Percentiles rank a stretch among this genome's conserved stretches.
Conservation (phyloP, 2,888 invertebrate genomes). For the Caenorhabditis parvicauda region DNA sequence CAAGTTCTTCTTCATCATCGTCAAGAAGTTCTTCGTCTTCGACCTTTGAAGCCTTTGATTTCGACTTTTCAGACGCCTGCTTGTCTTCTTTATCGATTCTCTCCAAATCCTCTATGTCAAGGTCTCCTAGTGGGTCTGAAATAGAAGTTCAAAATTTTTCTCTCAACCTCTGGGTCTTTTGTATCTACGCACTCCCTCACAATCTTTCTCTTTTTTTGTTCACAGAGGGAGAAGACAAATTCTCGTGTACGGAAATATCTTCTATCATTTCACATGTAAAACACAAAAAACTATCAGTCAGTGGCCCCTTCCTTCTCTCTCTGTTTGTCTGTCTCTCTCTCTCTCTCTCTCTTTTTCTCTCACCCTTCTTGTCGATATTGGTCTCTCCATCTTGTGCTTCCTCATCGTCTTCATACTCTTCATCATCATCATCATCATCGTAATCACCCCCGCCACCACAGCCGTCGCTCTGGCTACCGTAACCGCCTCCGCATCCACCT, state of each 20-base stretch:
- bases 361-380: conserved; percentile 21
- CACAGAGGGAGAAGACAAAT: too few relatives aligned
- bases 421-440: conserved; percentile 16
- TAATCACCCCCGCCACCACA: conserved; percentile 11
- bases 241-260: too few relatives aligned
- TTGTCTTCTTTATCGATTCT: conserved; percentile 26
- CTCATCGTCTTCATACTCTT: conserved; percentile 22
- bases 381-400: conserved; percentile 25
- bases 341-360: too few relatives aligned
- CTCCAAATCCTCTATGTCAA: conserved; percentile 40
- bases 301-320: not conserved
- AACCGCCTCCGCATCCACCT: conserved; percentile 5
- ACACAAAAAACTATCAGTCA: not conserved
- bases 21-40: conserved; percentile 2
- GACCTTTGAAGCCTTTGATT: not conserved
- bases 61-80: conserved; percentile 11
- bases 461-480: conserved; percentile 10
- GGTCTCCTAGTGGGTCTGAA: conserved; percentile 30
- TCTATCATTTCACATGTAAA: too few relatives aligned
- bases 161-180: conserved; percentile 10
- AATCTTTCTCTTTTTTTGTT: too few relatives aligned
- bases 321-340: too few relatives aligned
- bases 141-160: conserved; percentile 8
- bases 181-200: too few relatives aligned
- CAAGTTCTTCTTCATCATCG: conserved; percentile 21